Percentiles rank a stretch among this genome's conserved stretches.
phyloP scores from a whole-genome alignment of 2,797 vertebrate species.

The Heterohyrax brucei region DNA sequence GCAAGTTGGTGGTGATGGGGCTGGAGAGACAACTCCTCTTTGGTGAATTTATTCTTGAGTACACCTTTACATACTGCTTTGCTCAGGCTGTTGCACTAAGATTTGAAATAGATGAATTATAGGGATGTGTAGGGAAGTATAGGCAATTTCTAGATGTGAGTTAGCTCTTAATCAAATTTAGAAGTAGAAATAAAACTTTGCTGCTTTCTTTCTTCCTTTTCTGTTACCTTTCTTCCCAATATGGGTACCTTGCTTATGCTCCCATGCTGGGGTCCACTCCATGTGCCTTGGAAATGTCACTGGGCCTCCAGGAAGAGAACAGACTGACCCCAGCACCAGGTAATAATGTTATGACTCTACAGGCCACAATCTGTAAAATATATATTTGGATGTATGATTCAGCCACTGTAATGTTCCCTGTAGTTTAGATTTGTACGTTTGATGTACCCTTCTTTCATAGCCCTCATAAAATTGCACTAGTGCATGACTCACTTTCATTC shows the following conservation, averaged over 20 bases:
- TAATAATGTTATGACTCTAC: constrained; percentile 60
- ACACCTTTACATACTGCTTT: neutral
- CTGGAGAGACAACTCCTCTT: neutral
- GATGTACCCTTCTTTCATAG: constrained; percentile 85
- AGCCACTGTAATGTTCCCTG: constrained; percentile 72
- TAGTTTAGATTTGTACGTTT: constrained; percentile 79
- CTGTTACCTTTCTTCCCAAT: constrained; percentile 7
- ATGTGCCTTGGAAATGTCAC: neutral
- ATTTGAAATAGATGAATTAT: neutral
- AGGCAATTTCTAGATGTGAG: neutral
- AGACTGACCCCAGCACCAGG: constrained; percentile 43
- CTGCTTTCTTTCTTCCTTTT: neutral
- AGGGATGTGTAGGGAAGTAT: neutral
- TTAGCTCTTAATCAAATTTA: neutral
- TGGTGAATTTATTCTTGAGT: neutral
- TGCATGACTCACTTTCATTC: constrained; percentile 88
- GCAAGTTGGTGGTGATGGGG: neutral
- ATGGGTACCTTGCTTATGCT: neutral
- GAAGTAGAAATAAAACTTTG: neutral
- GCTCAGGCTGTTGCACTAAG: neutral
- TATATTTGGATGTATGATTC: constrained; percentile 63
- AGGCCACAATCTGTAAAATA: constrained; percentile 52
- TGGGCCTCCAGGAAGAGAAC: constrained; percentile 36
- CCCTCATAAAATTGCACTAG: constrained; percentile 87
- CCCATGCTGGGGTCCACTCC: neutral